phyloP scores from a whole-genome alignment of 2,113 vertebrate species.

The Epinephelus moara region DNA sequence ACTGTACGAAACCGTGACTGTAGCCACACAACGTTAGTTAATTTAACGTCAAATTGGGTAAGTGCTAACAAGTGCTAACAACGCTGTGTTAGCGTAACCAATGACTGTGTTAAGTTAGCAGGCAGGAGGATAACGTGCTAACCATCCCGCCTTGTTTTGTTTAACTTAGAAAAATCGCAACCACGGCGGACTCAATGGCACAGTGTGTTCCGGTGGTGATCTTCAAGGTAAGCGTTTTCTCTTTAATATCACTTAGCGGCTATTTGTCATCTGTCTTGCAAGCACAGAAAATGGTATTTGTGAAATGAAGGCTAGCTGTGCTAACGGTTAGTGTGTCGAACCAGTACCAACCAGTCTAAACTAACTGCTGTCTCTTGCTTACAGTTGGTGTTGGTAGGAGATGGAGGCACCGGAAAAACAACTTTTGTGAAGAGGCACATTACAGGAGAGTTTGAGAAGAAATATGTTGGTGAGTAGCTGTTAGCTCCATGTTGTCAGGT shows the following conservation, averaged over 20 bases:
- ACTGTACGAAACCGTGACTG: neutral
- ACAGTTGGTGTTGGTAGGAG: slow-evolving; percentile 96
- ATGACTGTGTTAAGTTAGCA: neutral
- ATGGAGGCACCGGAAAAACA: slow-evolving; percentile 97
- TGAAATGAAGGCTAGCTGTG: neutral
- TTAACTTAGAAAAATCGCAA: slow-evolving; percentile 58
- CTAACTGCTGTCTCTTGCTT: slow-evolving; percentile 21
- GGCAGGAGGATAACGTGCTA: slow-evolving; percentile 27
- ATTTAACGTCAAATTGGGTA: neutral
- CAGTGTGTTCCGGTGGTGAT: slow-evolving; percentile 55
- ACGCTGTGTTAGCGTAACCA: neutral
- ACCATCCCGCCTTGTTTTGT: slow-evolving; percentile 71
- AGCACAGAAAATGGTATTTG: accelerated
- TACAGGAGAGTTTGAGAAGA: slow-evolving; percentile 99
- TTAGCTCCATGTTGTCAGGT: accelerated
- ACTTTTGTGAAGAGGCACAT: slow-evolving; percentile 98
- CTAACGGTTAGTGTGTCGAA: neutral
- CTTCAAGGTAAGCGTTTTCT: slow-evolving; percentile 79
- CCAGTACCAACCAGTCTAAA: slow-evolving; percentile 56
- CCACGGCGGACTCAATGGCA: slow-evolving; percentile 61
- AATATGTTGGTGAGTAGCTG: slow-evolving; percentile 94
- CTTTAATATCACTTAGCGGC: accelerated
- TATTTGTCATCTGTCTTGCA: accelerated
- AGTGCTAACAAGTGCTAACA: neutral
- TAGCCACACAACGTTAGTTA: neutral